Evolutionary conservation across 1,140 invertebrate genomes (phyloP).

Genomic region (Globodera rostochiensis): DNA sequence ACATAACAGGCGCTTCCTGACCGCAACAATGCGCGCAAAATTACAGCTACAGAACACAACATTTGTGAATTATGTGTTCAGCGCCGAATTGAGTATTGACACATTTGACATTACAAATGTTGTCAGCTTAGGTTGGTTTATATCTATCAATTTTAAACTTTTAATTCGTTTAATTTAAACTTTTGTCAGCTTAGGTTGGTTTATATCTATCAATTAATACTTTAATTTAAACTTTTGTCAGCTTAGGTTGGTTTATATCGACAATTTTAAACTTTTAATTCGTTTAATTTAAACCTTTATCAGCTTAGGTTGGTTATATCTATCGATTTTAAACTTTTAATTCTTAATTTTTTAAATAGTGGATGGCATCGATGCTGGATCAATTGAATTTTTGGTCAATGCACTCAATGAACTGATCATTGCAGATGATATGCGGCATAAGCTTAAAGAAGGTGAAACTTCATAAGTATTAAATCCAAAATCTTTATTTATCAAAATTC

Average conservation of each 20-base stretch:
- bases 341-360: conserved; percentile 50
- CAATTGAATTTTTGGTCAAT: conserved; percentile 63
- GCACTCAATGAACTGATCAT: conserved; percentile 64
- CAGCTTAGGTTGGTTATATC: conserved; percentile 33
- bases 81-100: conserved; percentile 51
- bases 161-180: conserved; percentile 51
- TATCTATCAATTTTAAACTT: conserved; percentile 27
- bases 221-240: conserved; percentile 54
- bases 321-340: conserved; percentile 40
- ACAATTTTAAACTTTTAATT: conserved; percentile 43
- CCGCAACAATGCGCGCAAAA: conserved; percentile 63
- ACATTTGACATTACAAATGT: conserved; percentile 60
- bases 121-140: conserved; percentile 42
- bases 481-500: background rate
- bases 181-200: conserved; percentile 46
- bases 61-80: conserved; percentile 61
- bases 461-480: background rate
- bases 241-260: conserved; percentile 23
- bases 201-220: conserved; percentile 19
- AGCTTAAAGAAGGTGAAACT: conserved; percentile 60
- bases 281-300: conserved; percentile 49
- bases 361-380: conserved; percentile 64
- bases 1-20: conserved; percentile 59
- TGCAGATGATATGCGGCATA: conserved; percentile 62
- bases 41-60: conserved; percentile 53